These are phyloP conservation scores for Theristicus caerulescens DNA, from an alignment of 2,113 vertebrate species.

Conservation along the genomic window DNA sequence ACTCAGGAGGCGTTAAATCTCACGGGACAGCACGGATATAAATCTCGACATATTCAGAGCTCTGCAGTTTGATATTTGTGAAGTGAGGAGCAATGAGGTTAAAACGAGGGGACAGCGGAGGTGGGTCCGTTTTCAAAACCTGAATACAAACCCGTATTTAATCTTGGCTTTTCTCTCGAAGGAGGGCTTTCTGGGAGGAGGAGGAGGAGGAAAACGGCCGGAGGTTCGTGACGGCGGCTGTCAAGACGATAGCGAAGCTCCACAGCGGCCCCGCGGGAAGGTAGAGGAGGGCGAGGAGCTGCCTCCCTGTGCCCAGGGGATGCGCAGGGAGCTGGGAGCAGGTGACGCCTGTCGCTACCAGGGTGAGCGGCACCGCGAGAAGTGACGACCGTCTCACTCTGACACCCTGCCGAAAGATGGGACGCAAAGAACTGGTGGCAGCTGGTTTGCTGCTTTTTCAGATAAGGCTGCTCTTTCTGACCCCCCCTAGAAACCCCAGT, in stretches of 20 bases:
- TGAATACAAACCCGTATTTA: neutral
- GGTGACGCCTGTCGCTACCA: neutral
- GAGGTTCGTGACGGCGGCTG: neutral
- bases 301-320: rapidly evolving
- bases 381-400: neutral
- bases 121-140: neutral
- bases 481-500: neutral
- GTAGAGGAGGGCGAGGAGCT: neutral
- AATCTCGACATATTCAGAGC: neutral
- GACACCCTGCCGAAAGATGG: neutral
- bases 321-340: neutral
- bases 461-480: neutral
- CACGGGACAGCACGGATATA: neutral
- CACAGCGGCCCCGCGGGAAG: rapidly evolving
- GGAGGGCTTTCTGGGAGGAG: neutral
- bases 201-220: neutral
- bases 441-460: neutral
- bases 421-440: neutral
- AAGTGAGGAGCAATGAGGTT: neutral
- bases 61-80: neutral
- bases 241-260: neutral
- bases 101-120: neutral
- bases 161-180: neutral
- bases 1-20: slow-evolving; percentile 14
- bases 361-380: neutral